phyloP scores from a whole-genome alignment of 2,888 invertebrate genomes.

The Dichetophora obliterata region DNA sequence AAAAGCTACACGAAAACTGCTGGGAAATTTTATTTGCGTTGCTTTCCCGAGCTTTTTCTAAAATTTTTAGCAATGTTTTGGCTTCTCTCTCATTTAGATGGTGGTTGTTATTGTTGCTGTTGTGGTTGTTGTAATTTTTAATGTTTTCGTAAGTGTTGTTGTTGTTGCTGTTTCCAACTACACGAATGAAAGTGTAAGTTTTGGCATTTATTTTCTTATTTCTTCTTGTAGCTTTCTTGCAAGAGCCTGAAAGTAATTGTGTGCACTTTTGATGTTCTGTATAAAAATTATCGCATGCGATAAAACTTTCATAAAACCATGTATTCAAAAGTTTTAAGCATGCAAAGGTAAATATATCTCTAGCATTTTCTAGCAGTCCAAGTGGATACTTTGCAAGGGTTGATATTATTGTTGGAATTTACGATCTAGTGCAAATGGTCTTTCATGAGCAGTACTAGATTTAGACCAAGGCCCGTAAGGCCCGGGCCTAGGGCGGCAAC shows the following conservation, averaged over 20 bases:
- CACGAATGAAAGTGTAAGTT: not conserved
- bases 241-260: not conserved
- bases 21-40: conserved; percentile 52
- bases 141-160: not conserved
- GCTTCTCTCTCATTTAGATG: conserved; percentile 42
- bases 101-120: conserved; percentile 16
- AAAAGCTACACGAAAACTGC: conserved; percentile 69
- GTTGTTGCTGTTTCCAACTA: not conserved
- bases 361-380: too few relatives aligned
- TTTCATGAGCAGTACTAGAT: too few relatives aligned
- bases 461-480: too few relatives aligned
- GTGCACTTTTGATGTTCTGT: not conserved
- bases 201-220: not conserved
- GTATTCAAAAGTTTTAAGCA: not conserved
- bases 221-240: not conserved
- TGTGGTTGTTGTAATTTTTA: not conserved
- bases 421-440: too few relatives aligned
- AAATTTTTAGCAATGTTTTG: conserved; percentile 15
- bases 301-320: not conserved
- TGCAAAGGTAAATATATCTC: not conserved
- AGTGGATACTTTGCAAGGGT: too few relatives aligned
- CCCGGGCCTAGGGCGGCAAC: too few relatives aligned
- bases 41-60: conserved; percentile 14
- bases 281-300: conserved; percentile 24
- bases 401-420: too few relatives aligned